These are phyloP conservation scores for Lanius collurio DNA, from an alignment of 2,113 vertebrate genomes.

Conservation along the genomic window DNA sequence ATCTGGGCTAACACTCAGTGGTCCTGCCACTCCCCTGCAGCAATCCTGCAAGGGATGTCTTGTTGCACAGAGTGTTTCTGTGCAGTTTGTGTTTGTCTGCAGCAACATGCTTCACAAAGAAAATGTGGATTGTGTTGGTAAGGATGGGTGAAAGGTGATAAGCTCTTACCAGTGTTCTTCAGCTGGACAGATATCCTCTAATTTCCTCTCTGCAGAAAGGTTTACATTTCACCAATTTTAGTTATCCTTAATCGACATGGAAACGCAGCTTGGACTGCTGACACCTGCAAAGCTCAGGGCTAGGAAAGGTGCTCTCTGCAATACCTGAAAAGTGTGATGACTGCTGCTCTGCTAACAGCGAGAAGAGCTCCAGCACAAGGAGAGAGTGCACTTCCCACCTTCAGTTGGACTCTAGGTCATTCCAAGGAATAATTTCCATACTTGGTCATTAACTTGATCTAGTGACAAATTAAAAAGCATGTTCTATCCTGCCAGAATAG, in stretches of 20 bases:
- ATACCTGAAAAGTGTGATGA: not conserved
- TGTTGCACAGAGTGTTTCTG: not conserved
- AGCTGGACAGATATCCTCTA: not conserved
- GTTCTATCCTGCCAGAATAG: conserved; percentile 30
- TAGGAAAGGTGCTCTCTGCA: not conserved
- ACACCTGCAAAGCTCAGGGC: not conserved
- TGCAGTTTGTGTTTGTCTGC: not conserved
- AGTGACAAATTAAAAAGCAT: conserved; percentile 54
- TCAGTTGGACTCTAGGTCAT: not conserved
- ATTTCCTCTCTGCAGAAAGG: not conserved
- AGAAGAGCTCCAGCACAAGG: not conserved
- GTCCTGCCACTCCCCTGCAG: not conserved
- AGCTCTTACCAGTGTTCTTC: not conserved
- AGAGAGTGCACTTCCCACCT: not conserved
- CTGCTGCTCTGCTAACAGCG: not conserved
- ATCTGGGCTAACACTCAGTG: not conserved
- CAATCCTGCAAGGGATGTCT: not conserved
- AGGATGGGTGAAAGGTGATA: not conserved
- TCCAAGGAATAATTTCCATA: not conserved
- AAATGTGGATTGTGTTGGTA: not conserved
- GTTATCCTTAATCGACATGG: rapidly evolving
- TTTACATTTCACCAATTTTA: not conserved
- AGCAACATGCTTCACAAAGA: not conserved
- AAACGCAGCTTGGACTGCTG: not conserved
- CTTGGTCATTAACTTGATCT: conserved; percentile 62